Evolutionary conservation across 2,888 invertebrate species (phyloP), one percentile per base, ranked within the genome.

Genomic region (Branchellion lobata): DNA sequence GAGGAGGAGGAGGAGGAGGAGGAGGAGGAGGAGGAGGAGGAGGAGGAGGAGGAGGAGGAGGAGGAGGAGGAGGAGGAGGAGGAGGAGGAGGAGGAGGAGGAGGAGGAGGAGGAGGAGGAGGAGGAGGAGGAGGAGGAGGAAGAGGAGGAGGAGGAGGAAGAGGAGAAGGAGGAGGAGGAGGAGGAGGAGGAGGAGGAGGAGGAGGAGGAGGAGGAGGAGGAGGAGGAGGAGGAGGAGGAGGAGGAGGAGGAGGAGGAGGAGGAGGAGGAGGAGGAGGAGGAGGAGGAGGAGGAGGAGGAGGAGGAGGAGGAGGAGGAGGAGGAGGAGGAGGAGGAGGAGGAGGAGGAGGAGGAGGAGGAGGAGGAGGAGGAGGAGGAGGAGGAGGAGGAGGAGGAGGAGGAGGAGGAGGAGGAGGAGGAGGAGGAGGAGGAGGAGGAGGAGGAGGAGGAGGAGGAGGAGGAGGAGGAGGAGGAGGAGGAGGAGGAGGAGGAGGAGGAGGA

Each of bases 361-460:
- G n/a, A 5, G 8, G 65, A 24, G 18, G 24, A 1, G 0, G 18
- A 18, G 21, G 27, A 18, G 31, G 1, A 24, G 34, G 21, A 33
- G 34, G 11, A 33, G n/a, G 29, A 11, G 11, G 1, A 31, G n/a
- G 1, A 18, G 24, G 21, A 71, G 11, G 21, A 0, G n/a, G 69
- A 29, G 1, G 34, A 8, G 18, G 1, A 69, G 29, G 5, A 27
- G 3, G 29, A 69, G 5, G 21, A 29, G 27, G 27, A 68, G 3
- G 27, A 68, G 3, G 24, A 11, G 69, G 69, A 68, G 69, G 69
- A 68, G 69, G 3, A 68, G 69, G 24, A 69, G 69, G 69, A 69
- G 29, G 1, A 68, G 69, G 27, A 11, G 69, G 27, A 31, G 29
- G 29, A 69, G 69, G 69, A 69, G 29, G 18, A 29, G 31, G 14